Base-by-base conservation (phyloP, 2,113 vertebrate genomes). In the Romanogobio albipinnatus region DNA sequence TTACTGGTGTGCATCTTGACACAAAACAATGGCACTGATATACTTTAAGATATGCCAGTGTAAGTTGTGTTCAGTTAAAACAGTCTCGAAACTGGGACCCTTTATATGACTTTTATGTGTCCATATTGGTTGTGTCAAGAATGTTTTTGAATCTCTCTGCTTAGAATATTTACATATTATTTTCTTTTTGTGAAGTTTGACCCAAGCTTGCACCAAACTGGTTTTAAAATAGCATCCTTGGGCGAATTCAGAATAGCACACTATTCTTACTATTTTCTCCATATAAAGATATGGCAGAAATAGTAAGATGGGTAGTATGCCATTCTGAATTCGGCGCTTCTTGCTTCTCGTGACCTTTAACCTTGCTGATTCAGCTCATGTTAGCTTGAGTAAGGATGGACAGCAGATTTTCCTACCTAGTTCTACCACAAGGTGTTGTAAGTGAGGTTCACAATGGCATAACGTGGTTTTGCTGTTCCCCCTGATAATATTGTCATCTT, bases 401-500 rank as follows among this genome's bases (percentile, higher is more conserved):
- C 79, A 47, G 56, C 22, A 15, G 14, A 11, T 45, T 43, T 24
- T 29, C 14, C 5, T 10, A 13, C 15, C 2, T 14, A 64, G 39
- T 9, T 11, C 15, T 26, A 51, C 43, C 43, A 33, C 43, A 66
- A 36, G 59, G 62, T 81, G 79, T 66, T 71, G 36, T 70, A 81
- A 84, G 76, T 58, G 51, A 80, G 78, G 79, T 84, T 85, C 45
- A 71, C 62, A 19, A 2, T 68, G 26, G 45, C 10, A 9, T 77
- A 13, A 58, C 17, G 29, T n/a, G 62, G 53, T 58, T 79, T 82
- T 83, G 53, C 86, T 81, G 83, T 45, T 74, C 53, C 24, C 19
- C 68, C 81, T 85, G 85, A 88, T 84, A 86, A 84, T 68, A n/a
- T 33, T 43, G 22, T 29, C 33, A 47, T 24, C 33, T 26, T 36